A percentile compares a stretch with the other conserved stretches of the same genome.
Evolutionary conservation across 2,113 vertebrate genomes (phyloP).

Genomic region (Larimichthys polyactis): DNA sequence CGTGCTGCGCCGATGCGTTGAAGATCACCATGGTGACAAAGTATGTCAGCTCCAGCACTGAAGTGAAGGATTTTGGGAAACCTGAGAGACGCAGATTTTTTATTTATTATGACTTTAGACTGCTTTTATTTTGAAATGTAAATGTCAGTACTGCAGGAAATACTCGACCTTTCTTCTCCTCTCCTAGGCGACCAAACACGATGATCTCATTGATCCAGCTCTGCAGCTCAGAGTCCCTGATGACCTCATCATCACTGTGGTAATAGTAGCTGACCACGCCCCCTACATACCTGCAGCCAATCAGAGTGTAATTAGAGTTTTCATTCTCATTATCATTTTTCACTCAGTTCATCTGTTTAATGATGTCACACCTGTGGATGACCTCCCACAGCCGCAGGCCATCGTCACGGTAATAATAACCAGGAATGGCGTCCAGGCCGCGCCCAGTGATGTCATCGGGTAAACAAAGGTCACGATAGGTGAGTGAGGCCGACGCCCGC

Average conservation of each 20-base stretch:
- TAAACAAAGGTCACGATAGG: constrained; percentile 5
- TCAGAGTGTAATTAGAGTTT: neutral
- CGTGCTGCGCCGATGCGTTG: neutral
- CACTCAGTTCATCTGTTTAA: no score
- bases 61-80: constrained; percentile 1
- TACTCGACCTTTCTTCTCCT: neutral
- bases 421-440: neutral
- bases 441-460: neutral
- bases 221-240: neutral
- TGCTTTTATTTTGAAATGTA: neutral
- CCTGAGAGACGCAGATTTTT: neutral
- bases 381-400: neutral
- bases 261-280: neutral
- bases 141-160: neutral
- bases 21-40: constrained; percentile 14
- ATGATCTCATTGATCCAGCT: constrained; percentile 2
- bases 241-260: neutral
- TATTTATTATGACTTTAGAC: neutral
- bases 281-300: neutral
- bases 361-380: neutral
- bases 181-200: neutral
- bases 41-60: neutral
- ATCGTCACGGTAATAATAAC: neutral
- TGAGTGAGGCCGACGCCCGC: neutral
- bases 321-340: no score